Conservation (phyloP, 2,113 vertebrate species). For the Athene noctua region DNA sequence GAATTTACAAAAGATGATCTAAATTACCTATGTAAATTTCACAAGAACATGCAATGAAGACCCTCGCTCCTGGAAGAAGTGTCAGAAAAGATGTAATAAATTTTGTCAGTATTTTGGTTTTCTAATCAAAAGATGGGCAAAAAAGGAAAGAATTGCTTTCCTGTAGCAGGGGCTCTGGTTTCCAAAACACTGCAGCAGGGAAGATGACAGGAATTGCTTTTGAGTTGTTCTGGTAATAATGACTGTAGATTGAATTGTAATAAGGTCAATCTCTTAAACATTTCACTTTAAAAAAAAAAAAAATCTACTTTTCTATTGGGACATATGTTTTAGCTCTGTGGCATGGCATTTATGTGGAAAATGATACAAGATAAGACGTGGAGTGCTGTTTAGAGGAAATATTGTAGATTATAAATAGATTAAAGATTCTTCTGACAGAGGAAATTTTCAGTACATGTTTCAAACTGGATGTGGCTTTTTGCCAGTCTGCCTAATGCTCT, state of each 20-base stretch:
- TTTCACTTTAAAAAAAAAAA: not conserved
- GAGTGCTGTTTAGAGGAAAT: conserved; percentile 53
- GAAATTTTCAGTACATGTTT: not conserved
- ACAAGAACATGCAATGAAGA: not conserved
- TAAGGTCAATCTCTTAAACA: conserved; percentile 17
- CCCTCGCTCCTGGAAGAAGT: not conserved
- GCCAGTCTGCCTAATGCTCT: conserved; percentile 12
- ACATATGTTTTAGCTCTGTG: not conserved
- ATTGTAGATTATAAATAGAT: conserved; percentile 56
- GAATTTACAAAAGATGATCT: not conserved
- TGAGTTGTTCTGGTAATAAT: conserved; percentile 45
- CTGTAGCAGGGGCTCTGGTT: not conserved
- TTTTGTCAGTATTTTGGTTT: not conserved
- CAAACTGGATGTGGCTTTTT: conserved; percentile 7
- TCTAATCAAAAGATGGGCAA: not conserved
- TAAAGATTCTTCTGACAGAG: conserved; percentile 53
- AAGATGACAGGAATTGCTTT: conserved; percentile 35
- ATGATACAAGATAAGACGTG: conserved; percentile 26
- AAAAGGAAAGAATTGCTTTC: not conserved
- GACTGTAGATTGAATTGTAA: conserved; percentile 11
- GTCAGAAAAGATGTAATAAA: fast-evolving
- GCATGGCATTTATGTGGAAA: conserved; percentile 20
- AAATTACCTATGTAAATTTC: not conserved
- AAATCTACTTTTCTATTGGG: conserved; percentile 17
- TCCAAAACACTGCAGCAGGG: not conserved